phyloP scores from a whole-genome alignment of 2,888 invertebrate genomes.

The Acholoe squamosa region DNA sequence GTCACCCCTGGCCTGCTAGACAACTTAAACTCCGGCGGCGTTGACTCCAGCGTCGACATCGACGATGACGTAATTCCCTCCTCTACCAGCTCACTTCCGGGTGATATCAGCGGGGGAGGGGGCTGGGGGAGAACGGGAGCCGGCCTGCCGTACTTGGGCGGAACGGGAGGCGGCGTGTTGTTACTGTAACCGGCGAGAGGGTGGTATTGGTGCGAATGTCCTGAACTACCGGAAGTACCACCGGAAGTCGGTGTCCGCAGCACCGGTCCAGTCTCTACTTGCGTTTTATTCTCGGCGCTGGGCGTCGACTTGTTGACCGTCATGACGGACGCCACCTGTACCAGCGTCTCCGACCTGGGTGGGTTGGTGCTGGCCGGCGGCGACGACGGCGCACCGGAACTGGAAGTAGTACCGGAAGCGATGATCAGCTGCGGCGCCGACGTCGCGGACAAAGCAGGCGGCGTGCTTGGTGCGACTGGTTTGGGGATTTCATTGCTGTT shows the following conservation, averaged over 20 bases:
- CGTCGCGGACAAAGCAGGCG: background rate
- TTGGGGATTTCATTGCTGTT: background rate
- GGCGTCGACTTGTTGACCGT: slow-evolving; percentile 25
- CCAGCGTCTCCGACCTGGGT: slow-evolving; percentile 40
- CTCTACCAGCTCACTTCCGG: background rate
- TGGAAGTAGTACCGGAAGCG: background rate
- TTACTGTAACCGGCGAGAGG: too few species aligned
- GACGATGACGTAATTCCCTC: background rate
- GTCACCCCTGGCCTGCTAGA: slow-evolving; percentile 26
- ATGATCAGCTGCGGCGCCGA: background rate
- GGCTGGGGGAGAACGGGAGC: background rate
- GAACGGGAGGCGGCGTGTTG: slow-evolving; percentile 9
- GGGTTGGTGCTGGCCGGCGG: slow-evolving; percentile 37
- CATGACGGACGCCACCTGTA: slow-evolving; percentile 41
- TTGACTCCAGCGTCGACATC: background rate
- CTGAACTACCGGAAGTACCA: background rate
- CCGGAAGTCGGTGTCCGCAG: background rate
- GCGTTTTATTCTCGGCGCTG: slow-evolving; percentile 29
- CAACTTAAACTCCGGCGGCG: background rate
- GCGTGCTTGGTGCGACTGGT: background rate
- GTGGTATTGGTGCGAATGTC: background rate
- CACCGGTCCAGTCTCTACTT: slow-evolving; percentile 11
- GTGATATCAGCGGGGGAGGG: background rate
- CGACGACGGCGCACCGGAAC: background rate
- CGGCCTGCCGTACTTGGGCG: slow-evolving; percentile 10